phyloP scores from a whole-genome alignment of 2,797 vertebrate species.

The Discoglossus pictus region DNA sequence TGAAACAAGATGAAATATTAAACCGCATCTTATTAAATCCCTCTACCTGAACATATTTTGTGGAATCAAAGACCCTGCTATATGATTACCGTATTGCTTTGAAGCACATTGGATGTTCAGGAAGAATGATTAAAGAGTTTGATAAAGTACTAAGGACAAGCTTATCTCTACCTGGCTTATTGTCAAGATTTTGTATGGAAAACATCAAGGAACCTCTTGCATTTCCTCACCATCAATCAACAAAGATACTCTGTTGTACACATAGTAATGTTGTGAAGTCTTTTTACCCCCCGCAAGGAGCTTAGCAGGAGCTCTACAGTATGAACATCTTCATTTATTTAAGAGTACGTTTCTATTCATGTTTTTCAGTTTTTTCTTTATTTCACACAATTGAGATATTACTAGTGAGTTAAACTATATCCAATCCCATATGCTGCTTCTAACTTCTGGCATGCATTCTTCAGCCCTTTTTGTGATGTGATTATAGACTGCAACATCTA shows the following conservation, averaged over 20 bases:
- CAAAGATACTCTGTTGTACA: not conserved
- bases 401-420: not conserved
- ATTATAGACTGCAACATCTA: not conserved
- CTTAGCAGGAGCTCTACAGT: not conserved
- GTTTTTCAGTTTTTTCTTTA: not conserved
- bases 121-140: constrained; percentile 11
- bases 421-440: not conserved
- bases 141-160: not conserved
- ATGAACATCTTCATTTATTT: not conserved
- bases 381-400: not conserved
- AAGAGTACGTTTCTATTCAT: not conserved
- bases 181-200: constrained; percentile 8
- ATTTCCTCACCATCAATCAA: constrained; percentile 10
- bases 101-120: constrained; percentile 1
- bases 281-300: not conserved
- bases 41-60: not conserved
- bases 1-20: no score
- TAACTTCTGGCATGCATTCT: not conserved
- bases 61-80: constrained; percentile 1
- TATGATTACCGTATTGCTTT: no score
- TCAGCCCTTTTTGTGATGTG: not conserved
- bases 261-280: constrained; percentile 11
- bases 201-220: constrained; percentile 14
- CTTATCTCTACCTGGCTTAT: not conserved
- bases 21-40: no score